Evolutionary conservation across 2,888 invertebrate genomes (phyloP).

Genomic region (Endotricha flammealis): DNA sequence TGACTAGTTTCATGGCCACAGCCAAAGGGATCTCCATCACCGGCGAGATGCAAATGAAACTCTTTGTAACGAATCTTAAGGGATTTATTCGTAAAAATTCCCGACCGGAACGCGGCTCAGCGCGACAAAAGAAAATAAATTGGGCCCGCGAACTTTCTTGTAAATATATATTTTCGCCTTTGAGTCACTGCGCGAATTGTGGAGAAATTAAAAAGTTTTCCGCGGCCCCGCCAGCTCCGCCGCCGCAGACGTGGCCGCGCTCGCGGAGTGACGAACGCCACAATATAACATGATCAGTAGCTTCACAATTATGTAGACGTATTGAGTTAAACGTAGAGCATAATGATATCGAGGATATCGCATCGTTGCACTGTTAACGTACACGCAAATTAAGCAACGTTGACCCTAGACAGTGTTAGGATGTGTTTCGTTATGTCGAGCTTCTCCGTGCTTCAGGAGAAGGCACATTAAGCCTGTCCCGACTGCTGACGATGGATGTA

Average conservation of each 20-base stretch:
- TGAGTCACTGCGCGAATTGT: constrained; percentile 14
- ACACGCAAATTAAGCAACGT: no score
- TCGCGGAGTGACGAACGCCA: constrained; percentile 4
- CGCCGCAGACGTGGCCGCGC: background rate
- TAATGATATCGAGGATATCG: no score
- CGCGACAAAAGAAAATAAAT: constrained; percentile 59
- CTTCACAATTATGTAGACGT: no score
- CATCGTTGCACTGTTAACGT: no score
- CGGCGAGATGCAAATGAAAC: constrained; percentile 66
- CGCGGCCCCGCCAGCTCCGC: constrained; percentile 8
- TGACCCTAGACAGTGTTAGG: no score
- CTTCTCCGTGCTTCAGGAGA: no score
- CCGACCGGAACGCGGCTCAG: constrained; percentile 41
- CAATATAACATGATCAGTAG: background rate
- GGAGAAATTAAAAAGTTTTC: constrained; percentile 35
- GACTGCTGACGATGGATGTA: no score
- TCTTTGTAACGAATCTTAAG: constrained; percentile 70
- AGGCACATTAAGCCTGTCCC: no score
- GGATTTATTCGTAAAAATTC: constrained; percentile 68
- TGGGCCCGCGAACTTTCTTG: constrained; percentile 34
- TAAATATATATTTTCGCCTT: constrained; percentile 31
- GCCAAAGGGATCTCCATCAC: constrained; percentile 37
- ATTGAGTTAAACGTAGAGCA: no score
- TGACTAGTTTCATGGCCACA: constrained; percentile 30
- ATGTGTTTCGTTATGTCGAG: no score